Conservation (phyloP, 2,797 vertebrate species). For the Aldrovandia affinis region DNA sequence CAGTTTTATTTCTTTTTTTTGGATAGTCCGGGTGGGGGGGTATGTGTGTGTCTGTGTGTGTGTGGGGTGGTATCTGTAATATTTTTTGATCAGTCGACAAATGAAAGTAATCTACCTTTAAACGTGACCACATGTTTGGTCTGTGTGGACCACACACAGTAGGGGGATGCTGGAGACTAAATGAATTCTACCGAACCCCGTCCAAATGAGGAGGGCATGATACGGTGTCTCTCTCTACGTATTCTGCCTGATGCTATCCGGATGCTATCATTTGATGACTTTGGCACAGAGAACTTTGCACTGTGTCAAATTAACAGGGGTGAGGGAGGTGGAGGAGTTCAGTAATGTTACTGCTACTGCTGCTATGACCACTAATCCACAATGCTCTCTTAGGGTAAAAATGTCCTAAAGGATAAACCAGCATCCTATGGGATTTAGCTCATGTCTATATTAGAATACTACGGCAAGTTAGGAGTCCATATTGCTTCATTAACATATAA, state of each 20-base stretch:
- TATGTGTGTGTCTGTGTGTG: not conserved
- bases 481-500: not conserved
- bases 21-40: slow-evolving; percentile 46
- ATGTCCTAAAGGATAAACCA: not conserved
- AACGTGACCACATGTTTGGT: slow-evolving; percentile 78
- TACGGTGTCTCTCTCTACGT: not conserved
- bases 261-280: not conserved
- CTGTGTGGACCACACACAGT: slow-evolving; percentile 69
- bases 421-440: not conserved
- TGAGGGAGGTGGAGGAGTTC: not conserved
- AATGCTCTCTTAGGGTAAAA: not conserved
- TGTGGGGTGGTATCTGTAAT: slow-evolving; percentile 49
- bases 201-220: not conserved
- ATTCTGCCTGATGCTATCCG: not conserved
- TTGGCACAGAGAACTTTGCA: not conserved
- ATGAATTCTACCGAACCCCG: not conserved
- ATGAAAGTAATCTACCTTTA: slow-evolving; percentile 77
- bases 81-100: slow-evolving; percentile 76
- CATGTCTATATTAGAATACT: not conserved
- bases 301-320: not conserved
- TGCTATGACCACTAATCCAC: slow-evolving; percentile 13
- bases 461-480: not conserved
- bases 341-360: not conserved
- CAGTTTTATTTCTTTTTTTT: slow-evolving; percentile 59
- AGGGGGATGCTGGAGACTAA: not conserved